Conservation (phyloP, 2,797 vertebrate genomes). For the Chloroceryle amazona region DNA sequence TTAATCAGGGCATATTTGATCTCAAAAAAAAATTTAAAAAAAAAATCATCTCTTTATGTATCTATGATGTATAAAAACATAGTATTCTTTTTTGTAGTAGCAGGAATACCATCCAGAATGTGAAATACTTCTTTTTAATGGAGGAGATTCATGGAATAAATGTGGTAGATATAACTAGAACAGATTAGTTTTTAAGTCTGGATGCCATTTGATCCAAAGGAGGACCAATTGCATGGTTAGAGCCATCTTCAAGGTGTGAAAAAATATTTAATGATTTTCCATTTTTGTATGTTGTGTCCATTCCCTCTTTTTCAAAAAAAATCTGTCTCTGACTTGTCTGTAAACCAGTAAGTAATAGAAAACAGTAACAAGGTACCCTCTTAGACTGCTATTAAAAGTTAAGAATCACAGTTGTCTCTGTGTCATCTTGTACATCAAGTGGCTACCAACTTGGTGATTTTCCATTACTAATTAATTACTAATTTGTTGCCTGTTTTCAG, state of each 20-base stretch:
- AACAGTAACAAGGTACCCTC: background rate
- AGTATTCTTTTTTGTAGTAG: background rate
- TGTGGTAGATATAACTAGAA: background rate
- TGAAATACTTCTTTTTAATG: background rate
- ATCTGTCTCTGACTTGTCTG: background rate
- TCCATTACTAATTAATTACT: background rate
- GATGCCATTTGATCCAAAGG: background rate
- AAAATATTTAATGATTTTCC: background rate
- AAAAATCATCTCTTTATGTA: background rate
- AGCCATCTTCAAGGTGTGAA: background rate
- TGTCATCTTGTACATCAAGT: background rate
- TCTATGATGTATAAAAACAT: background rate
- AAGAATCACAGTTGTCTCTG: background rate
- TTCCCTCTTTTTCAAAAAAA: background rate
- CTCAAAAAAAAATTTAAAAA: background rate
- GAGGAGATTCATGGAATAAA: background rate
- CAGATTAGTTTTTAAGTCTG: background rate
- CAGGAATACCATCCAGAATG: background rate
- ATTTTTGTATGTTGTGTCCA: background rate
- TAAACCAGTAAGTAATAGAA: background rate
- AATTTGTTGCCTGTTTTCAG: too few species aligned
- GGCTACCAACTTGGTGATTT: rapidly evolving
- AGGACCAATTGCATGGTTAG: background rate
- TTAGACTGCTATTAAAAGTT: background rate
- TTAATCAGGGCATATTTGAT: background rate